Conservation (phyloP, 2,797 vertebrate species). For the Channa striata region DNA sequence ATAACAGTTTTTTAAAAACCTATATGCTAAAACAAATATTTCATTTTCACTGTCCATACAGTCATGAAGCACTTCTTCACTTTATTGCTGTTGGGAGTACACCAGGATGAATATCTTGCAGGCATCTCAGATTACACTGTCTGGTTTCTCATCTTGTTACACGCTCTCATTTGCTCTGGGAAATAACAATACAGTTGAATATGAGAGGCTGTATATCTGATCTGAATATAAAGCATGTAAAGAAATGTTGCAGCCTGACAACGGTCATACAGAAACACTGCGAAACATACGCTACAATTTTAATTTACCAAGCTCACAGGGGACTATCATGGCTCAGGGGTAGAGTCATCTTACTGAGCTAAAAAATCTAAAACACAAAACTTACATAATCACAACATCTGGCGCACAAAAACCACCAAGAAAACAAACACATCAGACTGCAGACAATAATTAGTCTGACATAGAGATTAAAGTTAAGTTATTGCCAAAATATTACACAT, state of each 20-base stretch:
- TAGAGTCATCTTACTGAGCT: conserved; percentile 5
- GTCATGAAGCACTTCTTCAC: conserved; percentile 39
- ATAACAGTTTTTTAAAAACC: conserved; percentile 3
- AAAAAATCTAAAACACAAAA: conserved; percentile 21
- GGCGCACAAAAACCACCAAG: conserved; percentile 27
- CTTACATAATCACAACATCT: conserved; percentile 62
- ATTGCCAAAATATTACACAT: background rate
- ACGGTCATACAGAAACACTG: background rate
- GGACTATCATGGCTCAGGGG: conserved; percentile 15
- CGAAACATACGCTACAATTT: conserved; percentile 18
- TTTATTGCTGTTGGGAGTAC: conserved; percentile 60
- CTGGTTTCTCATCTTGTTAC: conserved; percentile 22
- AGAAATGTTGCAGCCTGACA: conserved; percentile 1
- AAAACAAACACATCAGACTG: background rate
- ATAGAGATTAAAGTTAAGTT: conserved; percentile 3
- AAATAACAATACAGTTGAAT: conserved; percentile 27
- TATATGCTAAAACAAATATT: conserved; percentile 48
- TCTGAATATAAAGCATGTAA: conserved; percentile 12
- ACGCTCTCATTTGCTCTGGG: conserved; percentile 27
- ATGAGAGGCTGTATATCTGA: background rate
- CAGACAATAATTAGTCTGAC: background rate
- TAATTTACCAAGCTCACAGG: conserved; percentile 17
- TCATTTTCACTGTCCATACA: conserved; percentile 32
- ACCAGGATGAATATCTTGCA: conserved; percentile 36
- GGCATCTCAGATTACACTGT: conserved; percentile 37